Evolutionary conservation across 2,888 invertebrate genomes (phyloP).

Genomic region (Thymelicus acteon): DNA sequence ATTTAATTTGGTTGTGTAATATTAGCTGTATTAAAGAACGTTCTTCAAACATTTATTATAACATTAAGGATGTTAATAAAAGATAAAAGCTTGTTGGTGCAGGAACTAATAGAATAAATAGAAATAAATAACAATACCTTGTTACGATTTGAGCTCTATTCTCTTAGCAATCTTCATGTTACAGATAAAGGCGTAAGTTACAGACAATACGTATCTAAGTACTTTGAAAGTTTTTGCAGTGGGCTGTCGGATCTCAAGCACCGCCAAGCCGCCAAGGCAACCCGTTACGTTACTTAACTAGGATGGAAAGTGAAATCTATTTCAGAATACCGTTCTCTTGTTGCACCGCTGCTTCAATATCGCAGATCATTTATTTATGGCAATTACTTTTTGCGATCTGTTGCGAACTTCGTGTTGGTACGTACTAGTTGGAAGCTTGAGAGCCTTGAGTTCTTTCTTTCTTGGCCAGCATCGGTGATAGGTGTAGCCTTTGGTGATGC

Average conservation of each 20-base stretch:
- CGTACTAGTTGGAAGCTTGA: too few species aligned
- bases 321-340: constrained; percentile 66
- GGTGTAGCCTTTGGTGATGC: too few species aligned
- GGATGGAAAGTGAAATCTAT: constrained; percentile 78
- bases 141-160: too few species aligned
- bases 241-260: background rate
- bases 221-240: constrained; percentile 17
- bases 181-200: too few species aligned
- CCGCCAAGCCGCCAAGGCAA: constrained; percentile 57
- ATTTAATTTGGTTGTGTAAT: too few species aligned
- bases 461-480: too few species aligned
- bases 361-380: constrained; percentile 50
- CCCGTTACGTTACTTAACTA: constrained; percentile 50
- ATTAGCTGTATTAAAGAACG: too few species aligned
- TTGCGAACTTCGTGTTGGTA: constrained; percentile 2
- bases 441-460: too few species aligned
- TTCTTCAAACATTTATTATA: too few species aligned
- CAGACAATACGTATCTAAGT: background rate
- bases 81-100: background rate
- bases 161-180: too few species aligned
- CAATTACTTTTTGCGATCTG: constrained; percentile 52
- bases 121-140: too few species aligned
- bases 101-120: background rate
- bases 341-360: constrained; percentile 50
- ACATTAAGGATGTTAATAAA: too few species aligned